Conservation (phyloP, 2,888 invertebrate species). For the Dolichopus griseipennis region DNA sequence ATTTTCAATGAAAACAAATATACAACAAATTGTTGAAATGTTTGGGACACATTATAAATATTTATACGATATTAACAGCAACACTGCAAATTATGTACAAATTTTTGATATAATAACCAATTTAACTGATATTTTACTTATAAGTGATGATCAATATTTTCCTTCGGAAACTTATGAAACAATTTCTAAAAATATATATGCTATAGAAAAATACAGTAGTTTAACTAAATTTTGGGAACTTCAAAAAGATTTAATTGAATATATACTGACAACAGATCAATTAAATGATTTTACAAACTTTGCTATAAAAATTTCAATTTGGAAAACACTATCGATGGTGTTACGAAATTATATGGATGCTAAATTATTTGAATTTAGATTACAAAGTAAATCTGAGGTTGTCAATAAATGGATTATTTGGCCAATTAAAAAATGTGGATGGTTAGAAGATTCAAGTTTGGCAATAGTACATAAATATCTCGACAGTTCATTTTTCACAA, state of each 20-base stretch:
- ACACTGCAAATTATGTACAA: not conserved
- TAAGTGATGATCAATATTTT: not conserved
- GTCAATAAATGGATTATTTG: slow-evolving; percentile 36
- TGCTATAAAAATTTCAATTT: slow-evolving; percentile 30
- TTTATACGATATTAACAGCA: slow-evolving; percentile 1
- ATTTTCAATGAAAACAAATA: not conserved
- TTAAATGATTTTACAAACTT: slow-evolving; percentile 32
- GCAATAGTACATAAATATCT: slow-evolving; percentile 14
- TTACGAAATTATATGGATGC: slow-evolving; percentile 28
- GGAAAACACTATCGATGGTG: slow-evolving; percentile 31
- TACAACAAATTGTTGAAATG: slow-evolving; percentile 9
- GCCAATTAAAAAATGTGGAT: slow-evolving; percentile 32
- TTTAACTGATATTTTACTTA: slow-evolving; percentile 14
- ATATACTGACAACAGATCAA: slow-evolving; percentile 28
- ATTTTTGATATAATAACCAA: slow-evolving; percentile 8
- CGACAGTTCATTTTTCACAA: slow-evolving; percentile 28
- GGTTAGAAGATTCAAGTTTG: slow-evolving; percentile 27
- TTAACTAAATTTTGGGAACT: slow-evolving; percentile 22
- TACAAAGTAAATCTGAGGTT: slow-evolving; percentile 26
- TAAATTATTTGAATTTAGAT: slow-evolving; percentile 28
- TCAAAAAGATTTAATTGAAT: slow-evolving; percentile 26
- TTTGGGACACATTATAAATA: slow-evolving; percentile 12
- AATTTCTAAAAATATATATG: slow-evolving; percentile 13
- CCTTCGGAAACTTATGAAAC: not conserved
- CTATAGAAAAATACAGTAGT: slow-evolving; percentile 9